Base-by-base conservation (phyloP, 2,797 vertebrate species). In the Labroides dimidiatus region DNA sequence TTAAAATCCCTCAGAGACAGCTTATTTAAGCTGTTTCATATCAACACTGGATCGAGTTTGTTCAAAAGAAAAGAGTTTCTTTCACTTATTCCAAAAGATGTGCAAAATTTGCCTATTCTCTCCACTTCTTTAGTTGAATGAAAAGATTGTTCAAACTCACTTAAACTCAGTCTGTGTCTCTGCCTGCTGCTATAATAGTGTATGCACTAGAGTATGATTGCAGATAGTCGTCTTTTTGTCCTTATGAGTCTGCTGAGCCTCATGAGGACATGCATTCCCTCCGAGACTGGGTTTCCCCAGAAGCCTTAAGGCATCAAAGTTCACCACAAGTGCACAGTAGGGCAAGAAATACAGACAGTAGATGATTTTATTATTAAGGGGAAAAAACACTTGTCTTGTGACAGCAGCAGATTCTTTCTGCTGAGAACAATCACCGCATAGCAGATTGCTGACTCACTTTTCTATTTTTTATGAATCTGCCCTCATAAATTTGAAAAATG, bases 401-500 rank as follows among this genome's bases (percentile, higher is more conserved):
- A 83, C 81, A 66, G 72, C 78, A 52, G 51, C 7, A 1, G 51
- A 80, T 52, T 66, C 51, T 53, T 66, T 79, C 73, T 41, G 55
- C 86, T 78, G 75, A 42, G 50, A 66, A 72, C 70, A 90, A 85
- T 90, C 87, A 81, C 77, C 61, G 64, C 88, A 92, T 87, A 88
- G 84, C 85, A 89, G 49, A 79, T 85, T 77, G 80, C 36, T 93
- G 77, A 94, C 90, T 95, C 92, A 93, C 64, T 86, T n/a, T 51
- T 69, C 65, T 72, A 67, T 82, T 88, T 83, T 85, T 72, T 85
- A 81, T 72, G 57, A 65, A 89, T 82, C 69, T 73, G 62, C 39
- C 24, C 47, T 69, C 62, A 68, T 57, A 88, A 81, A 70, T 77
- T 70, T 70, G 21, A 51, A 64, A 51, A 59, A 36, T 63, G 36